phyloP scores from a whole-genome alignment of 2,797 vertebrate species.

The Nothura maculosa region DNA sequence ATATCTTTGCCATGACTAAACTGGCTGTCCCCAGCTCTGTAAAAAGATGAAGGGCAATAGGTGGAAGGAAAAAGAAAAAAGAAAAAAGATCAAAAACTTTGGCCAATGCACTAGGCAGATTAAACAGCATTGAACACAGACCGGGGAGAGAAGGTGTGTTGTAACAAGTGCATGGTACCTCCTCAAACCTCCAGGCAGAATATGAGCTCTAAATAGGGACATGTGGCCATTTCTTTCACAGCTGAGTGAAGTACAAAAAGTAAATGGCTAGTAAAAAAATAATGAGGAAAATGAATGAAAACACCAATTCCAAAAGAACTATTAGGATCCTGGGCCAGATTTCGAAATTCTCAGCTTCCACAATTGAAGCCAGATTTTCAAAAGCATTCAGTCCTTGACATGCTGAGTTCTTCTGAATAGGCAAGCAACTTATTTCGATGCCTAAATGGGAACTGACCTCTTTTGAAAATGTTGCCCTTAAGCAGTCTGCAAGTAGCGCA shows the following conservation, averaged over 20 bases:
- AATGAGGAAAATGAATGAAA: constrained; percentile 69
- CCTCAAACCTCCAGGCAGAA: constrained; percentile 52
- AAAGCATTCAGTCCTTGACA: constrained; percentile 70
- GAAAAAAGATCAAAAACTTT: constrained; percentile 16
- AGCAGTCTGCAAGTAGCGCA: constrained; percentile 50
- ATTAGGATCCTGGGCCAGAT: constrained; percentile 59
- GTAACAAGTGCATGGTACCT: constrained; percentile 53
- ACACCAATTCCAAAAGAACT: constrained; percentile 66
- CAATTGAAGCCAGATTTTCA: constrained; percentile 72
- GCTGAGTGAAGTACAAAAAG: constrained; percentile 68
- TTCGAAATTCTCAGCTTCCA: constrained; percentile 72
- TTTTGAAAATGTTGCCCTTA: constrained; percentile 66
- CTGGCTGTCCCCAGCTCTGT: background rate
- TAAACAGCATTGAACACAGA: background rate
- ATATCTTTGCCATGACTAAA: accelerated
- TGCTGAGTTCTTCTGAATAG: constrained; percentile 71
- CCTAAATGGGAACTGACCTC: constrained; percentile 68
- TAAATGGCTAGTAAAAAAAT: constrained; percentile 68
- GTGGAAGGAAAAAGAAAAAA: background rate
- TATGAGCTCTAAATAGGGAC: constrained; percentile 44
- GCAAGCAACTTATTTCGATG: constrained; percentile 63
- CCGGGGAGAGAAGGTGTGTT: constrained; percentile 43
- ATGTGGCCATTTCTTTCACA: constrained; percentile 70
- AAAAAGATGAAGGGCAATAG: constrained; percentile 5
- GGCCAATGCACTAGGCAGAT: background rate